Evolutionary conservation across 2,888 invertebrate species (phyloP), one percentile per base, ranked within the genome.

Genomic region (Ornithoptera priamus): DNA sequence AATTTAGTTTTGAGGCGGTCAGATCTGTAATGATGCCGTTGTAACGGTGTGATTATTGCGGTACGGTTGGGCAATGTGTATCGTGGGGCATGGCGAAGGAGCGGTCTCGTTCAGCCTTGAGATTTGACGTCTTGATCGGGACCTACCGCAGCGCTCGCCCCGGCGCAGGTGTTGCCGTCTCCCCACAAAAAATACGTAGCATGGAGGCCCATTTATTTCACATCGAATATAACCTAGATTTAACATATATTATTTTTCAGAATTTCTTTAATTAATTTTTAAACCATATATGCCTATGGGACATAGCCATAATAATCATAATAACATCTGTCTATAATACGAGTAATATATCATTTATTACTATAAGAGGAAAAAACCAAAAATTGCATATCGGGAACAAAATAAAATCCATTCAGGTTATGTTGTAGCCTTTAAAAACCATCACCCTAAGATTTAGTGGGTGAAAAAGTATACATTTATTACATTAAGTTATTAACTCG

Each of bases 121-220:
- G 89, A 85, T 89, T 90, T 92, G 91, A 92, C 87, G 91, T 90
- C 91, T 92, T 90, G 92, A 90, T 91, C 89, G 89, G 83, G 92
- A 92, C 92, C 92, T 87, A 92, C 92, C 92, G 91, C 91, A 89
- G 90, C 88, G 89, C 77, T 80, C 84, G 78, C 79, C 84, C 85
- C 82, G 82, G 85, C 82, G 91, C 92, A 90, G 92, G 92, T 92
- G 92, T 89, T 88, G 84, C 83, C 77, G 74, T 73, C 75, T 75
- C 79, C 81, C 77, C 76, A 86, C 81, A 88, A 88, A 91, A 88
- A 90, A 90, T 83, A 80, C 89, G 92, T 92, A 91, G 90, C 82
- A 85, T 88, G 85, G 88, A 81, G 82, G 87, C 88, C 83, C 81
- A 80, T 80, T 83, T 84, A 82, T 83, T 85, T 82, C 84, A 86